Percentiles rank a stretch among this genome's conserved stretches.
Evolutionary conservation across 1,140 invertebrate genomes (phyloP).

Genomic region (Scaptomyza montana): DNA sequence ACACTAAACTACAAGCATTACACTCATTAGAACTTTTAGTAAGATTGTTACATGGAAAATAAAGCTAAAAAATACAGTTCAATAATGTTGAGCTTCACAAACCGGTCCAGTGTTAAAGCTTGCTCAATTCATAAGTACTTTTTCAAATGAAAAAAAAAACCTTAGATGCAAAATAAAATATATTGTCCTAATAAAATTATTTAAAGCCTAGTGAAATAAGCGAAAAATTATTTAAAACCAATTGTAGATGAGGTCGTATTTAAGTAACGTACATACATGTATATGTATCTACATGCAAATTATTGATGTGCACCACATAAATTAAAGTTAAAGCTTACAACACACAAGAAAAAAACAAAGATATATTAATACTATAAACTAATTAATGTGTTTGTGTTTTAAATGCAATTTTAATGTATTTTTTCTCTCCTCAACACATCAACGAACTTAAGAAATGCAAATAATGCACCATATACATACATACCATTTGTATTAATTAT

Average conservation of each 20-base stretch:
- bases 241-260: constrained; percentile 12
- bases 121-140: not conserved
- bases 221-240: not conserved
- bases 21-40: not conserved
- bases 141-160: not conserved
- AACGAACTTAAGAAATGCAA: constrained; percentile 45
- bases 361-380: not conserved
- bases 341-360: not conserved
- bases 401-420: constrained; percentile 30
- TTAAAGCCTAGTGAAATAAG: not conserved
- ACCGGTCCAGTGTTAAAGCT: not conserved
- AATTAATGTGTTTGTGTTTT: constrained; percentile 4
- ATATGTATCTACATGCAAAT: not conserved
- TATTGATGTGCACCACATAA: not conserved
- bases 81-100: not conserved
- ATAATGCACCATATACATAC: constrained; percentile 30
- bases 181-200: not conserved
- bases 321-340: not conserved
- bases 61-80: not conserved
- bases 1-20: not conserved
- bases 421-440: constrained; percentile 33
- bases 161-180: constrained; percentile 1
- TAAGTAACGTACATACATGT: not conserved
- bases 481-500: constrained; percentile 18
- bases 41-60: no score